Percentiles rank a stretch among this genome's conserved stretches.
phyloP scores from a whole-genome alignment of 2,113 vertebrate species.

The Notarius lentiginosus region DNA sequence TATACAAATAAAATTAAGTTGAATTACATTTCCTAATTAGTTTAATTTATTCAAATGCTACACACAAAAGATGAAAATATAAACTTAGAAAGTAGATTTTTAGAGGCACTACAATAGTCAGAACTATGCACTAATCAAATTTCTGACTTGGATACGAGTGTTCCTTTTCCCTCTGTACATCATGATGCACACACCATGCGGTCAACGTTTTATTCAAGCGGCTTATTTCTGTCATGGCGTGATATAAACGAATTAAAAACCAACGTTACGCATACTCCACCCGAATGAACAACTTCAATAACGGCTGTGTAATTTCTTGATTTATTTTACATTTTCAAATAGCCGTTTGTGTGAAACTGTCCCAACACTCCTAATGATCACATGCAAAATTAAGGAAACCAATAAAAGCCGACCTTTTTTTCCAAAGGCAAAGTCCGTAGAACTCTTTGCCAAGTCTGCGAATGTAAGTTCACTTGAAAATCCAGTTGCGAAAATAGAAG shows the following conservation, averaged over 20 bases:
- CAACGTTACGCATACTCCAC: not conserved
- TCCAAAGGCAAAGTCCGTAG: conserved; percentile 86
- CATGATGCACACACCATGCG: too few relatives aligned
- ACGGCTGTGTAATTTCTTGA: not conserved
- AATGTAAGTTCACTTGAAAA: conserved; percentile 76
- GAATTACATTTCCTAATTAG: not conserved
- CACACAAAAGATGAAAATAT: not conserved
- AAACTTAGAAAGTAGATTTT: not conserved
- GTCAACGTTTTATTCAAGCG: not conserved
- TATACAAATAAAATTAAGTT: too few relatives aligned
- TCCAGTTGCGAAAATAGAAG: conserved; percentile 73
- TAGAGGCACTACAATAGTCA: not conserved
- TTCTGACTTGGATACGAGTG: not conserved
- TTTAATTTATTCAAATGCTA: not conserved
- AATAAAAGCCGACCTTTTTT: conserved; percentile 73
- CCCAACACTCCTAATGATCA: not conserved
- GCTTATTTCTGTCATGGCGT: not conserved
- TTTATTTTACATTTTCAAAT: not conserved
- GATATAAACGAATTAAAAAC: not conserved
- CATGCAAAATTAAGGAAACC: not conserved
- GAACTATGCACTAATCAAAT: not conserved
- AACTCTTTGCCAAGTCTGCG: conserved; percentile 86
- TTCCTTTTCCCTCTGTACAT: not conserved
- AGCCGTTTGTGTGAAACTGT: not conserved
- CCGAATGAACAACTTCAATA: not conserved